Evolutionary conservation across 2,888 invertebrate species (phyloP), one percentile per base, ranked within the genome.

Genomic region (Steinernema carpocapsae): DNA sequence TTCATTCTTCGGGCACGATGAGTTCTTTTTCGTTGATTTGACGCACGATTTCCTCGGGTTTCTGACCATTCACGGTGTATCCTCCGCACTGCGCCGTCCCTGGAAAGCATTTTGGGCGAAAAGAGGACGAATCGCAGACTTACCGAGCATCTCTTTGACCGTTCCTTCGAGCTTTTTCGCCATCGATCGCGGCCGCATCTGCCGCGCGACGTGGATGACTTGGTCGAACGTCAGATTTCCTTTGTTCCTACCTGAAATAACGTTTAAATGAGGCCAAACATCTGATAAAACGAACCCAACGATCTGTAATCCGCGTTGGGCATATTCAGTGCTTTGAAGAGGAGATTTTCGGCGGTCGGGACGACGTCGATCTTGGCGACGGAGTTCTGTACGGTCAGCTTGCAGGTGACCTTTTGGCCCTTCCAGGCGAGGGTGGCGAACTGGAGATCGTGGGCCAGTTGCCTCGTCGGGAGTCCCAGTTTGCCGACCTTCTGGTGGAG

Each of bases 341-440:
- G 92, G 46, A 97, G 90, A 0, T 97, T 95, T 24, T 97, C 95
- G 10, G 97, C 97, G 72, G 95, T 95, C 0, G 97, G 97, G 22
- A 95, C 94, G 52, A 97, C 95, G 22, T 94, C 92, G 83, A 97
- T 96, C 74, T 94, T 92, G 0, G 97, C 97, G 88, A 97, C 95
- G 88, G 97, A 92, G 90, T 95, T 95, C 90, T 97, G 97, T 84
- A 97, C 96, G 72, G 94, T 94, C 84, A 97, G 91, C 88, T 94
- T 93, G 0, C 97, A 96, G 0, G 97, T 97, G 87, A 97, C 95
- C 90, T 96, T 96, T 82, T 97, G 90, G 80, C 97, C 97, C 88
- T 97, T 97, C 97, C 97, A 97, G 89, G 97, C 97, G 43, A 93
- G 91, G 6, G 97, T 97, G 0, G 95, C 94, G 89, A 97, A 97